Percentiles rank a stretch among this genome's conserved stretches.
These are phyloP conservation scores for Labeo calbasu DNA, from an alignment of 2,797 vertebrate genomes.

Conservation along the genomic window DNA sequence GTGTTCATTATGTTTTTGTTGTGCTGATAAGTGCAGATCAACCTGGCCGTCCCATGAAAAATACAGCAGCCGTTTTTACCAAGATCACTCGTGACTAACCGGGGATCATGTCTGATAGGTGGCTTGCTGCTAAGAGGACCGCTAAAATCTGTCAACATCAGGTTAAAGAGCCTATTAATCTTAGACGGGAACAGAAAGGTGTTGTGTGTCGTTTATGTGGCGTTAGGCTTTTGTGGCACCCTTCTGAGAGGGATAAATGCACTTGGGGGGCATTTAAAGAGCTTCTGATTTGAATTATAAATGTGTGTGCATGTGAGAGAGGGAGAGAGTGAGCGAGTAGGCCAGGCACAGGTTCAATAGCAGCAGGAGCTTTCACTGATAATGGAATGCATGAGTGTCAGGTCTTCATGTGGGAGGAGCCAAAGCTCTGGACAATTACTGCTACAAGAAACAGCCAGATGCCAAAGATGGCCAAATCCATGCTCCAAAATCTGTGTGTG, in stretches of 20 bases:
- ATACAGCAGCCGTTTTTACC: not conserved
- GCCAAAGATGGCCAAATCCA: constrained; percentile 47
- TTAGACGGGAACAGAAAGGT: constrained; percentile 45
- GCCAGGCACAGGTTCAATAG: constrained; percentile 22
- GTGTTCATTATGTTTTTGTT: constrained; percentile 16
- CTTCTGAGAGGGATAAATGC: constrained; percentile 52
- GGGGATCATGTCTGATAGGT: not conserved
- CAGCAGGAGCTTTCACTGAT: constrained; percentile 54
- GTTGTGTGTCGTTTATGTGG: constrained; percentile 31
- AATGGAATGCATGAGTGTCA: constrained; percentile 54
- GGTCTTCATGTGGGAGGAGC: constrained; percentile 55
- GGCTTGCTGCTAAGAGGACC: not conserved
- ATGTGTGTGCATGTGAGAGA: constrained; percentile 46
- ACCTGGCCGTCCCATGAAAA: not conserved
- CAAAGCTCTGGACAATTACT: constrained; percentile 55
- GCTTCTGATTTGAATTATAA: constrained; percentile 57
- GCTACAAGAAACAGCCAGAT: constrained; percentile 53
- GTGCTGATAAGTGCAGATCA: constrained; percentile 7
- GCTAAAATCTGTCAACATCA: constrained; percentile 23
- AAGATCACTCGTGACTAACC: not conserved
- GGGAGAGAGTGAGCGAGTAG: constrained; percentile 4
- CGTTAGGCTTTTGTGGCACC: constrained; percentile 44
- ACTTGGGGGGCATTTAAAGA: constrained; percentile 52
- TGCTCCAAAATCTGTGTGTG: constrained; percentile 28
- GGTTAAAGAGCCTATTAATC: constrained; percentile 37